Evolutionary conservation across 2,113 vertebrate genomes (phyloP).

Genomic region (Atractosteus spatula): DNA sequence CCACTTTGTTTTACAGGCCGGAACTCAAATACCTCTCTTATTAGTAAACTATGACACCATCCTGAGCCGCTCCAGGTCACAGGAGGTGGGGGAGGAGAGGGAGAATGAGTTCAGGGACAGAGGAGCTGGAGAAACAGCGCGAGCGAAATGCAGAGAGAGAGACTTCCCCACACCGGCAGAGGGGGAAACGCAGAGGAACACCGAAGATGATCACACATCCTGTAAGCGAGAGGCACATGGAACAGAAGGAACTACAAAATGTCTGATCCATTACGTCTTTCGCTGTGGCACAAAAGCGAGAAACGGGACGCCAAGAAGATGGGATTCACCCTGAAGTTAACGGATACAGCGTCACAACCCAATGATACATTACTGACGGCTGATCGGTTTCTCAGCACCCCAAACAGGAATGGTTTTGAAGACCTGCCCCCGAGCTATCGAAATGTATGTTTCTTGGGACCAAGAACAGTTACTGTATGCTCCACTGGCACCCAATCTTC

Average conservation of each 20-base stretch:
- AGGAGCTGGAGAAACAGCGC: not conserved
- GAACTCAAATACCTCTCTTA: constrained; percentile 46
- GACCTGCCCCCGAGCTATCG: no score
- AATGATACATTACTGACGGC: not conserved
- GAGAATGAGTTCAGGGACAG: not conserved
- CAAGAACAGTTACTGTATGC: no score
- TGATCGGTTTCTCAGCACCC: no score
- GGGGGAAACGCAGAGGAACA: not conserved
- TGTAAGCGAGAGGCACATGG: not conserved
- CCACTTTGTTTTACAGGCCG: constrained; percentile 30
- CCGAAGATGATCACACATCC: constrained; percentile 10
- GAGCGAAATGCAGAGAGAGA: not conserved
- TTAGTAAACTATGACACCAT: constrained; percentile 44
- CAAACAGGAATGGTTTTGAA: no score
- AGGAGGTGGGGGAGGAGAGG: not conserved
- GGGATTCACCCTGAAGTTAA: not conserved
- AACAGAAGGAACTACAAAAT: not conserved
- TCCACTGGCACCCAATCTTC: not conserved
- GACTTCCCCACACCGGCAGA: not conserved
- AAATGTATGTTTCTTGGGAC: no score
- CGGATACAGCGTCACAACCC: not conserved
- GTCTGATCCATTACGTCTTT: not conserved
- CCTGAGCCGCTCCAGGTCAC: constrained; percentile 20
- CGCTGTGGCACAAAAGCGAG: not conserved
- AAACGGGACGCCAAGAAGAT: not conserved